Percentiles rank a stretch among this genome's conserved stretches.
Conservation (phyloP, 2,888 invertebrate species). For the Thereva unica region DNA sequence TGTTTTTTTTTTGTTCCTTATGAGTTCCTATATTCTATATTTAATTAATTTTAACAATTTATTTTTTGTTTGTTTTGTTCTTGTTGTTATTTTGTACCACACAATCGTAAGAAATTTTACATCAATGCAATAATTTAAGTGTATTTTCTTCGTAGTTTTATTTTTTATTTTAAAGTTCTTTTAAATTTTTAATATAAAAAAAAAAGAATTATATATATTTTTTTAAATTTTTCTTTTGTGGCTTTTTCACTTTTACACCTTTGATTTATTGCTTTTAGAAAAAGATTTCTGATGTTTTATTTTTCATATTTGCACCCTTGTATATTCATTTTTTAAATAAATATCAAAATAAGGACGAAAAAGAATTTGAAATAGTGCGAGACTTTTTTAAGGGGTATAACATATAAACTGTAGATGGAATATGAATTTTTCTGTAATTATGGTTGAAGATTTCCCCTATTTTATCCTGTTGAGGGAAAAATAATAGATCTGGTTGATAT, state of each 20-base stretch:
- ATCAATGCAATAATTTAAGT: conserved; percentile 5
- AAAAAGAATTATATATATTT: no score
- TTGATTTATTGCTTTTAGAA: conserved; percentile 32
- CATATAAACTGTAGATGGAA: no score
- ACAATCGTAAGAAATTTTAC: conserved; percentile 31
- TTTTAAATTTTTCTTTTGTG: no score
- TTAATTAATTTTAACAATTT: conserved; percentile 45
- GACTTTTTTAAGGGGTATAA: no score
- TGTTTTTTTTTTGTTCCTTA: conserved; percentile 55
- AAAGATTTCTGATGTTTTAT: not conserved
- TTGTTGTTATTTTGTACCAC: conserved; percentile 27
- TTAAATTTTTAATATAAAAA: no score
- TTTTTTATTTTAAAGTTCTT: no score
- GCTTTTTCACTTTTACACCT: not conserved
- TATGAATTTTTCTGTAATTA: no score
- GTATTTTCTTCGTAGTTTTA: no score
- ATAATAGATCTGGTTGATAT: no score
- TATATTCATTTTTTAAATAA: not conserved
- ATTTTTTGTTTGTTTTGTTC: conserved; percentile 34
- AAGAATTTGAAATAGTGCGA: no score
- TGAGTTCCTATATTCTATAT: conserved; percentile 45
- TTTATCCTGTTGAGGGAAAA: no score
- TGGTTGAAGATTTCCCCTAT: no score
- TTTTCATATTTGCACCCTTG: not conserved
- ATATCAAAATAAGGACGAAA: not conserved